These are phyloP conservation scores for Tokudaia muenninki DNA, from an alignment of 2,797 vertebrate genomes.

Conservation along the genomic window DNA sequence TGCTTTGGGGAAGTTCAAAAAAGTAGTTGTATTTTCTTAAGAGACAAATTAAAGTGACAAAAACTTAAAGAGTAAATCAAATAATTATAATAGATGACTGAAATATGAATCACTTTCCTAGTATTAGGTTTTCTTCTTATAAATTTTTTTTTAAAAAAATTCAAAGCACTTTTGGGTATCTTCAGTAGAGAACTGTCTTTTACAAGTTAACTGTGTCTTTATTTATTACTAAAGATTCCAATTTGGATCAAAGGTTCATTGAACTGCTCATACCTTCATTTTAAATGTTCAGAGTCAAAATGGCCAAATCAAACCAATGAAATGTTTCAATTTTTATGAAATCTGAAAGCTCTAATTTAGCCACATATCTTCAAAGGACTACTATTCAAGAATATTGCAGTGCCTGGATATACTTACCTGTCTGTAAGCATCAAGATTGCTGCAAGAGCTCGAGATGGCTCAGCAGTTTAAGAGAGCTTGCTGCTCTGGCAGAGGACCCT, in stretches of 20 bases:
- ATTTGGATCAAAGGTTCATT: conserved; percentile 59
- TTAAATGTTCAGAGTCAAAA: conserved; percentile 57
- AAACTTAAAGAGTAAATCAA: conserved; percentile 51
- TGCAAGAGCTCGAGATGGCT: background rate
- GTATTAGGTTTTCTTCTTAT: conserved; percentile 36
- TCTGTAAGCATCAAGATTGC: conserved; percentile 36
- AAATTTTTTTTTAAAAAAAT: conserved; percentile 25
- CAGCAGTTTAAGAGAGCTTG: background rate
- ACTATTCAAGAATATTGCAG: background rate
- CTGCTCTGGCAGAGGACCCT: background rate
- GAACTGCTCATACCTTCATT: conserved; percentile 51
- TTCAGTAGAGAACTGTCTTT: conserved; percentile 28
- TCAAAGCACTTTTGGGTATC: conserved; percentile 27
- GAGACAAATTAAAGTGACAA: conserved; percentile 43
- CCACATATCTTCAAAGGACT: conserved; percentile 41
- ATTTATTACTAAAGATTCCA: conserved; percentile 59
- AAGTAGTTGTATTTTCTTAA: conserved; percentile 28
- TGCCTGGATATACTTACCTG: conserved; percentile 62
- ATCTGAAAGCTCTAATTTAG: conserved; percentile 62
- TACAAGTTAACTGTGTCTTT: conserved; percentile 31
- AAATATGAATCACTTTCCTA: conserved; percentile 25
- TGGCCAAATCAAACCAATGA: conserved; percentile 45
- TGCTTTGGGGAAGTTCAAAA: conserved; percentile 44
- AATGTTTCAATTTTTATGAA: conserved; percentile 46
- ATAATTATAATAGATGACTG: background rate